Evolutionary conservation across 2,113 vertebrate genomes (phyloP), one percentile per base, ranked within the genome.

Genomic region (rat (Rattus norvegicus)): DNA sequence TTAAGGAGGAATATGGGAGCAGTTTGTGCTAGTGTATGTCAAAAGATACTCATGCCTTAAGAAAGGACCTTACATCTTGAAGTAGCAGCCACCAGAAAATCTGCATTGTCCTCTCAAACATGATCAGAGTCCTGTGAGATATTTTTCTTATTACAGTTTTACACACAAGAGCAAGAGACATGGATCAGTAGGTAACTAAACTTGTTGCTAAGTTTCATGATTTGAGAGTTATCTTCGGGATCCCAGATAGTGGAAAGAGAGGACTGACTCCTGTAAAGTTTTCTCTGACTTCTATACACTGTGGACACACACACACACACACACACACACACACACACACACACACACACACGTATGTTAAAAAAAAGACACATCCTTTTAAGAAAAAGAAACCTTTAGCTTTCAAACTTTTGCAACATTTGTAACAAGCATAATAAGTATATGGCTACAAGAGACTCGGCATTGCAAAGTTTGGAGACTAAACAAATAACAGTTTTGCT

Each of bases 401-500:
- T 93, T 39, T 59, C n/a, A 87, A 91, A 83, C 14, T 75, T 90
- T 5, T 39, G 22, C 69, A 54, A 88, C 28, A 90, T 92, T 88
- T 70, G 20, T 33, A 61, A 39, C 9, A 47, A n/a, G 24, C 3
- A 30, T 73, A 87, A 84, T 86, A 75, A 86, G 19, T 69, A 61
- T 26, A 6, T 20, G 19, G 5, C 39, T 80, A 72, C 43, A 86
- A 75, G 4, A 70, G 61, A 85, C 81, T 85, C 28, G 39, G 19
- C 90, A 85, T 5, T 81, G 20, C 9, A 88, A 85, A 67, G 2
- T 75, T 77, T 61, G 17, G 81, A 91, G 93, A 70, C 14, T 54
- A 69, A 81, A 92, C 56, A 67, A 91, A 90, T 2, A 88, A 20
- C 2, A 92, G 7, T n/a, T 93, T 84, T 91, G 43, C 39, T n/a